Evolutionary conservation across 2,888 invertebrate genomes (phyloP), one percentile per base, ranked within the genome.

Genomic region (Alcis repandata): DNA sequence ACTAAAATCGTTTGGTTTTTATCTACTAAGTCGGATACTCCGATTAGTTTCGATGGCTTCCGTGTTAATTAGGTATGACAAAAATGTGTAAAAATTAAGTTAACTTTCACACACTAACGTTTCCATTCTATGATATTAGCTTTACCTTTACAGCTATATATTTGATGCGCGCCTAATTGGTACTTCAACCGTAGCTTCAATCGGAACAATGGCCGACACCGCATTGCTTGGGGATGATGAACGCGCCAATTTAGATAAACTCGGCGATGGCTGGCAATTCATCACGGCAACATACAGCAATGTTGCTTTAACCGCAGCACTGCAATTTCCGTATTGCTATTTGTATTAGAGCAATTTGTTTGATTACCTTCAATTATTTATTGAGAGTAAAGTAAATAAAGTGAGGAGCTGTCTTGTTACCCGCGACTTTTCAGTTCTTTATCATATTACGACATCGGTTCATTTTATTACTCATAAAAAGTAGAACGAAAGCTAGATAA

Each of bases 171-270:
- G 11, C 10, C 22, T 62, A 46, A 51, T 43, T 22, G 13, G 36
- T 43, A 36, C 43, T 49, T 32, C 20, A 46, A 54, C 48, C 17
- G 43, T 41, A 17, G 49, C 36, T 43, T 43, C 22, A 51, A 22
- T 43, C 20, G 20, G 13, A 7, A 45, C 52, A 53, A 60, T 45
- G 36, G 15, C 52, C 22, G 9, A 32, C 15, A 43, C 45, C 19
- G 45, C 45, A 22, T 15, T 27, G 27, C 36, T 45, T 11, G 36
- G 20, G 36, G 66, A 63, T 69, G 63, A 61, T 59, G 52, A 48
- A 58, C 52, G 54, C 49, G 43, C 36, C 27, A 27, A 60, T 60
- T 60, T 67, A 69, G 63, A 64, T 65, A 48, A 60, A 60, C 65
- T 60, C 67, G 54, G 45, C 52, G 59, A 41, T 41, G 38, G 49